These are phyloP conservation scores for Ceratosolen fusciceps DNA, from an alignment of 1,140 invertebrate species.

Conservation along the genomic window DNA sequence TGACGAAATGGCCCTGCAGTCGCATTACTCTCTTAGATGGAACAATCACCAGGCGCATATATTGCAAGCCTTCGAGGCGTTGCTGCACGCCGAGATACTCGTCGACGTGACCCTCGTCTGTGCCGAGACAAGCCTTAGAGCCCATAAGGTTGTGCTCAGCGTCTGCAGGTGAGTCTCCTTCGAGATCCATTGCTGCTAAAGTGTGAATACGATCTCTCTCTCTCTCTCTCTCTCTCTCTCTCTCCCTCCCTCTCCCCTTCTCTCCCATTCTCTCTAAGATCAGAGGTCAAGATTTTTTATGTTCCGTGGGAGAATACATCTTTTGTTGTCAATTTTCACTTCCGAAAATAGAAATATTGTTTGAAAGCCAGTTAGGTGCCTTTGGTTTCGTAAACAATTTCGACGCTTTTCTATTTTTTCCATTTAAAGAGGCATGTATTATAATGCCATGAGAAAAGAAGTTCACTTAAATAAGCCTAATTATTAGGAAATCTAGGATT, in stretches of 20 bases:
- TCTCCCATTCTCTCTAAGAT: too few relatives aligned
- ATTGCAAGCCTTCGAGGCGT: conserved; percentile 85
- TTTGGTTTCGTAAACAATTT: too few relatives aligned
- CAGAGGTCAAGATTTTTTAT: too few relatives aligned
- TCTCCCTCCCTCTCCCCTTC: background rate
- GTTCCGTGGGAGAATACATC: too few relatives aligned
- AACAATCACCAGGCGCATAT: conserved; percentile 92
- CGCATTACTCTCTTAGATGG: conserved; percentile 92
- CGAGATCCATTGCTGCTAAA: background rate
- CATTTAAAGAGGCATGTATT: too few relatives aligned
- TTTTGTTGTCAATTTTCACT: too few relatives aligned
- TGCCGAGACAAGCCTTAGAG: conserved; percentile 83
- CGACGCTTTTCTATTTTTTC: too few relatives aligned
- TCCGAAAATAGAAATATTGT: too few relatives aligned
- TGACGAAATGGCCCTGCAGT: conserved; percentile 75
- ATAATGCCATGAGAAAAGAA: too few relatives aligned
- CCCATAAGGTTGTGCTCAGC: conserved; percentile 91
- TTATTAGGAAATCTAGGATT: too few relatives aligned
- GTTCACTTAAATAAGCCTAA: too few relatives aligned
- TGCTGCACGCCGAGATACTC: conserved; percentile 86
- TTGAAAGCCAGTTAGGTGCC: too few relatives aligned
- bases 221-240: background rate
- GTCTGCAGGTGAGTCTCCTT: conserved; percentile 78
- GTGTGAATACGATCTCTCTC: background rate
- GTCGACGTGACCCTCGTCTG: conserved; percentile 92